These are phyloP conservation scores for Orthonyx spaldingii DNA, from an alignment of 2,113 vertebrate genomes.

Conservation along the genomic window DNA sequence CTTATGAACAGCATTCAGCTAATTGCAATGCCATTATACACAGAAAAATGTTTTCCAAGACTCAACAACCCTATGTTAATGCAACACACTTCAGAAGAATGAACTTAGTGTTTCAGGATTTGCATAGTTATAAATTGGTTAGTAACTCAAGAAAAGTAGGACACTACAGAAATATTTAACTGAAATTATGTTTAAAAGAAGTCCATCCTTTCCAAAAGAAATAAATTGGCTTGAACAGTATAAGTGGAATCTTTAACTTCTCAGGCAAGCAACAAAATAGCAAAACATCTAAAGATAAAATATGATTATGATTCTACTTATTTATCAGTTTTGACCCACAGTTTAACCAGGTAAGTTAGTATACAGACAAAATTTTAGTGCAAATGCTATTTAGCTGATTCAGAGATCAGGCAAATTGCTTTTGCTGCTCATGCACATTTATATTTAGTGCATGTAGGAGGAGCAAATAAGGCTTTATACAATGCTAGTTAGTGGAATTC, in stretches of 20 bases:
- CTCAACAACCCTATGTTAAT: not conserved
- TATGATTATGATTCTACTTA: not conserved
- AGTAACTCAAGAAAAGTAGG: not conserved
- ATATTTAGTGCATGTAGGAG: constrained; percentile 51
- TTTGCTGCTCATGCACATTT: constrained; percentile 53
- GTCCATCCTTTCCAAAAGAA: not conserved
- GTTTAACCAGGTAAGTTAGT: not conserved
- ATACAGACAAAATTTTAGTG: not conserved
- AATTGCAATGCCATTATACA: not conserved
- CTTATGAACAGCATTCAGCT: not conserved
- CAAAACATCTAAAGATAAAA: not conserved
- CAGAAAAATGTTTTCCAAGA: not conserved
- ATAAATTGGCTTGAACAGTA: not conserved
- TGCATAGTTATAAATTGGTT: not conserved
- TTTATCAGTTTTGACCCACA: not conserved
- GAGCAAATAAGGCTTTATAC: constrained; percentile 21
- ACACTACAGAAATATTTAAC: not conserved
- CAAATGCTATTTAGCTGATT: constrained; percentile 22
- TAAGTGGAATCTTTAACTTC: not conserved
- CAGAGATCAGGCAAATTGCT: constrained; percentile 14
- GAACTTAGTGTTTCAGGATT: not conserved
- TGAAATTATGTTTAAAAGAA: not conserved
- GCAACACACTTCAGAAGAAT: not conserved
- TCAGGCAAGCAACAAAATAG: not conserved
- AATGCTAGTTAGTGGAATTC: not conserved